phyloP scores from a whole-genome alignment of 2,797 vertebrate genomes.

The Dicrostonyx torquatus region DNA sequence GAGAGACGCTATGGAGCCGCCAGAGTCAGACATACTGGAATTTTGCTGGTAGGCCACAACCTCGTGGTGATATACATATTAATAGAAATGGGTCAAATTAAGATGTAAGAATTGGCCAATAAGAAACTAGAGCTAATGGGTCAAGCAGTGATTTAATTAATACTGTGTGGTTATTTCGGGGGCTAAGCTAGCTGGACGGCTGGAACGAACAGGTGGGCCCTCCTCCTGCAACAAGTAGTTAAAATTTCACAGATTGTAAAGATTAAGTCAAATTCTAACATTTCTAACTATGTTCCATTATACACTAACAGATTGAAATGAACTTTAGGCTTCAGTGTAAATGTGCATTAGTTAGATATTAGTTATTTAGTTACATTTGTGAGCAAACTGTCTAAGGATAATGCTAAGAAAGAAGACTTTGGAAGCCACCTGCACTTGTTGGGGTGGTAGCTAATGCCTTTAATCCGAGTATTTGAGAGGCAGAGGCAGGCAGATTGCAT shows the following conservation, averaged over 20 bases:
- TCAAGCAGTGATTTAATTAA: too few species aligned
- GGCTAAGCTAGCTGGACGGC: too few species aligned
- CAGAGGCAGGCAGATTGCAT: not conserved
- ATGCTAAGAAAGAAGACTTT: not conserved
- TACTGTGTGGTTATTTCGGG: too few species aligned
- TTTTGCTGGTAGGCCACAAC: too few species aligned
- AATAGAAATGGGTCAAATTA: too few species aligned
- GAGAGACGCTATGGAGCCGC: too few species aligned
- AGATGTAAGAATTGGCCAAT: too few species aligned
- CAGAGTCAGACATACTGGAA: too few species aligned
- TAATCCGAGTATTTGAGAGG: not conserved
- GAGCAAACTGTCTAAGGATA: conserved; percentile 10
- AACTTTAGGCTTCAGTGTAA: conserved; percentile 29
- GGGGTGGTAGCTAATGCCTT: not conserved
- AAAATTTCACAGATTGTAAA: conserved; percentile 37
- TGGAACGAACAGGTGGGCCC: rapidly evolving
- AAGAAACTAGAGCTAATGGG: too few species aligned
- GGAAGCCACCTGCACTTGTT: not conserved
- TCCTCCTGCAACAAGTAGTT: not conserved
- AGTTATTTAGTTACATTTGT: conserved; percentile 17
- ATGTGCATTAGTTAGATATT: not conserved
- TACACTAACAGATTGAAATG: not conserved
- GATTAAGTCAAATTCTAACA: conserved; percentile 33
- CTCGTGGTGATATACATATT: too few species aligned
- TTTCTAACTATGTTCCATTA: conserved; percentile 44